phyloP scores from a whole-genome alignment of 2,888 invertebrate genomes.

The Megalurothrips usitatus region DNA sequence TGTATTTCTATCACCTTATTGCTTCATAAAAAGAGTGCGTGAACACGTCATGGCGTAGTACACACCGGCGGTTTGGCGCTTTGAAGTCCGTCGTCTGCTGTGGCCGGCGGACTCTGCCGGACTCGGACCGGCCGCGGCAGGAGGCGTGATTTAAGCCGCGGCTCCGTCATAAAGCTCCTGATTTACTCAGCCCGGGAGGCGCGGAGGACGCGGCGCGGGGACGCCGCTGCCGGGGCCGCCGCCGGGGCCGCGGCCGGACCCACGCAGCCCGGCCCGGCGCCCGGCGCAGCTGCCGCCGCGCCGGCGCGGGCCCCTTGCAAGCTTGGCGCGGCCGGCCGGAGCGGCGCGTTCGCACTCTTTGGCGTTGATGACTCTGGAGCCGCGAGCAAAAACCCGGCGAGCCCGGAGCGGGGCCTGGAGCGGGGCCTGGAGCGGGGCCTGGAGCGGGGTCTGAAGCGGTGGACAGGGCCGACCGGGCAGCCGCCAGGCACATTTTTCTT shows the following conservation, averaged over 20 bases:
- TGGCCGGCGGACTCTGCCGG: not conserved
- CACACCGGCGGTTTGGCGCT: not conserved
- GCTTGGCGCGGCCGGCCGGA: too few species aligned
- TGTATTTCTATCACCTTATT: constrained; percentile 18
- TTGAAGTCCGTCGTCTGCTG: not conserved
- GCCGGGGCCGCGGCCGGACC: too few species aligned
- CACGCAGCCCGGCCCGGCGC: too few species aligned
- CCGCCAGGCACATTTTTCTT: too few species aligned
- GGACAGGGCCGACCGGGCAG: not conserved
- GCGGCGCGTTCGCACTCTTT: too few species aligned
- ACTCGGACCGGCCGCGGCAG: not conserved
- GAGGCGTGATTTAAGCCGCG: not conserved
- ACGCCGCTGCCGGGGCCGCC: too few species aligned
- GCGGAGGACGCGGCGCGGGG: not conserved
- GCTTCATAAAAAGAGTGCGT: constrained; percentile 19
- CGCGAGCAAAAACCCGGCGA: too few species aligned
- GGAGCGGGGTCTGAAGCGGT: not conserved
- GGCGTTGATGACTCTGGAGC: too few species aligned
- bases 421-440: too few species aligned
- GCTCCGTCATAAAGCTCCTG: constrained; percentile 1
- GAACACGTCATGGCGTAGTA: not conserved
- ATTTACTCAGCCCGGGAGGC: not conserved
- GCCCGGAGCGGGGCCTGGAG: too few species aligned
- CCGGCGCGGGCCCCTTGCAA: too few species aligned
- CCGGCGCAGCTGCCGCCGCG: too few species aligned